Base-by-base conservation (phyloP, 2,888 invertebrate species). In the Parelbella ahira region DNA sequence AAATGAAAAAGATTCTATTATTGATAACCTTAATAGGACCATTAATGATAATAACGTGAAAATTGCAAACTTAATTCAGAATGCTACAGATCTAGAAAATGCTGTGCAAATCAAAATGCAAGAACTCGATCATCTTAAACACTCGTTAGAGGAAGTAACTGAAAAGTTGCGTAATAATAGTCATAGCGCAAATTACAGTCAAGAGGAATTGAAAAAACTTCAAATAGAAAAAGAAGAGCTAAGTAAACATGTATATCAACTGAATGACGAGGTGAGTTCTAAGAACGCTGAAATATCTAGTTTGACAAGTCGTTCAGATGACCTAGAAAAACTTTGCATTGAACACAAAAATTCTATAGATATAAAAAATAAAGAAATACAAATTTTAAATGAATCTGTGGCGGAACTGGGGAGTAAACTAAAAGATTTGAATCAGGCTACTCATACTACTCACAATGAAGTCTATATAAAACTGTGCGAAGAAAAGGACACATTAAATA, bases 1-100 rank as follows among this genome's bases (percentile, higher is more conserved):
- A 1, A 75, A 74, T 24, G 88, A 88, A 53, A 79, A 88, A 49
- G 77, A 82, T 52, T 56, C 58, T n/a, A 45, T 77, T 5, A 80
- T 83, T 36, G 71, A 80, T 47, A 53, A 51, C 2, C 60, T 83
- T 2, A 79, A 82, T 49, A 30, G 44, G 4, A 70, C 69, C 5
- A 49, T 75, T 1, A 45, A 48, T 11, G 60, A 70, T 45, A 69
- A 69, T 47, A 71, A 73, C 5, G 28, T 37, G 1, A 65, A 56
- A 10, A 29, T 77, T 21, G 45, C 48, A 6, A 55, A 56, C 15
- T 47, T 74, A 2, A 68, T 50, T 44, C 57, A 72, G 50, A 71
- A 54, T 34, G 27, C 71, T 2, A 37, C 44, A 7, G 69, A 77
- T 44, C 56, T 82, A 2, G 61, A 76, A 51, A 61, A 62, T 6